Percentiles rank a stretch among this genome's conserved stretches.
These are phyloP conservation scores for Sebastes wilsoni DNA, from an alignment of 2,797 vertebrate species.

Conservation along the genomic window DNA sequence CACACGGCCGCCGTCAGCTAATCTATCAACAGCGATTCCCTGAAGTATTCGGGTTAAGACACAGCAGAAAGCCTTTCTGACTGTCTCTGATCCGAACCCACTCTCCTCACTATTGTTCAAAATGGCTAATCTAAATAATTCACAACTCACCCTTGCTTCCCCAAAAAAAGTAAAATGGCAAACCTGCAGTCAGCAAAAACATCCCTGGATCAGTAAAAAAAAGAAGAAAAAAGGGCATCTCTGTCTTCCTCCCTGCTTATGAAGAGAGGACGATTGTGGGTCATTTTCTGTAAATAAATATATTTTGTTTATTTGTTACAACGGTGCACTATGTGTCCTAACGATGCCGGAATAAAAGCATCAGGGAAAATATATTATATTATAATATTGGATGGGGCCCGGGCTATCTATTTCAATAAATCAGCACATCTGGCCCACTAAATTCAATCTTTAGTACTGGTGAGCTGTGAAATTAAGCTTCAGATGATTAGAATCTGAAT, in stretches of 20 bases:
- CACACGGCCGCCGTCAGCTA: constrained; percentile 43
- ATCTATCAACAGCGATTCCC: constrained; percentile 54
- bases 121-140: constrained; percentile 48
- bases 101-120: constrained; percentile 36
- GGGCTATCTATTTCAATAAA: constrained; percentile 56
- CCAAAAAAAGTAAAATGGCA: constrained; percentile 12
- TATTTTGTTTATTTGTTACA: not conserved
- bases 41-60: constrained; percentile 8
- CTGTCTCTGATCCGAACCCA: constrained; percentile 27
- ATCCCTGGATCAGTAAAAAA: constrained; percentile 7
- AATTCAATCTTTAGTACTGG: constrained; percentile 69
- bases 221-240: constrained; percentile 3
- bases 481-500: constrained; percentile 57
- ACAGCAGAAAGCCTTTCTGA: constrained; percentile 5
- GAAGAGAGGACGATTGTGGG: not conserved
- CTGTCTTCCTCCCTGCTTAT: not conserved
- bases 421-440: constrained; percentile 57
- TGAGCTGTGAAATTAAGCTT: constrained; percentile 78
- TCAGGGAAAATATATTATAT: not conserved
- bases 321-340: not conserved
- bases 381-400: constrained; percentile 9
- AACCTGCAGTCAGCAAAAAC: constrained; percentile 36
- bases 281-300: not conserved
- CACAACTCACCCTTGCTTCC: constrained; percentile 35
- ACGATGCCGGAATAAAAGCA: constrained; percentile 1